A percentile compares a stretch with the other conserved stretches of the same genome.
phyloP scores from a whole-genome alignment of 1,140 invertebrate species.

The Bombus turneri region DNA sequence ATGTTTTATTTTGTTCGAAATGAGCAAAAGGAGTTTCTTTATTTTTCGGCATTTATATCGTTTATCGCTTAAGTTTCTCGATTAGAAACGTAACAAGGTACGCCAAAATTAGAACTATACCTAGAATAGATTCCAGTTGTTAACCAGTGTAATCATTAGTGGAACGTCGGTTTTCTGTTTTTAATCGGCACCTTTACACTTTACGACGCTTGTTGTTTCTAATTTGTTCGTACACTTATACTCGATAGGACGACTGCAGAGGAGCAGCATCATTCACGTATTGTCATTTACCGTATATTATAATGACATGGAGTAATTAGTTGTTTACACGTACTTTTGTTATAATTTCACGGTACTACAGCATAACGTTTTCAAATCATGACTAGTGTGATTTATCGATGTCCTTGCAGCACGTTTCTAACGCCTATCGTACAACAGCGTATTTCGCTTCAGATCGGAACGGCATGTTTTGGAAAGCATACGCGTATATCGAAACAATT shows the following conservation, averaged over 20 bases:
- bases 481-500: neutral
- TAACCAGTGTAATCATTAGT: neutral
- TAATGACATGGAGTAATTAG: neutral
- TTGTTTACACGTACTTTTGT: slow-evolving; percentile 5
- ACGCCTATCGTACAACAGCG: neutral
- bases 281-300: neutral
- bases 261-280: neutral
- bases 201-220: neutral
- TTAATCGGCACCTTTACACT: too few relatives aligned
- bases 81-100: neutral
- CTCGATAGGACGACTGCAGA: too few relatives aligned
- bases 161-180: neutral
- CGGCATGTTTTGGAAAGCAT: neutral
- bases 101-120: neutral
- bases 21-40: neutral
- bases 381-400: slow-evolving; percentile 35
- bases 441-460: neutral
- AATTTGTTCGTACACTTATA: neutral
- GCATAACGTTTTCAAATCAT: slow-evolving; percentile 26
- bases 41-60: neutral
- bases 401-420: slow-evolving; percentile 32
- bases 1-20: too few relatives aligned
- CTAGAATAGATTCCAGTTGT: neutral
- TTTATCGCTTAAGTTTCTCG: neutral
- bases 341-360: slow-evolving; percentile 14